Conservation (phyloP, 2,113 vertebrate genomes). For the Seriola rivoliana region DNA sequence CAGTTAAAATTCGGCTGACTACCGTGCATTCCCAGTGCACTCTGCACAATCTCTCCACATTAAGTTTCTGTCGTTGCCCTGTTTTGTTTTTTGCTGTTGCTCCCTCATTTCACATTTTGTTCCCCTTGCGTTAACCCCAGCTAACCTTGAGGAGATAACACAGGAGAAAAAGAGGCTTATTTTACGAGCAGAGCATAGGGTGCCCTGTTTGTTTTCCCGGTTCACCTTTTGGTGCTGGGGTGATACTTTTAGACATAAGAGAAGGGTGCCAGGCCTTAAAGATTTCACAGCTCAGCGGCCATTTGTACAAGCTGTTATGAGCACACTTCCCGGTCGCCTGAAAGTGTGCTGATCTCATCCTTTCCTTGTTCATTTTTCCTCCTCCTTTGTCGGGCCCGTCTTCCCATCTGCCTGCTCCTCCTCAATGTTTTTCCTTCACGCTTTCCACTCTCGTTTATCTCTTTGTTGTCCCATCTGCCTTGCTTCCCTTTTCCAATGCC, state of each 20-base stretch:
- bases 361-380: neutral
- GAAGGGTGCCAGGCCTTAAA: conserved; percentile 60
- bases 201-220: conserved; percentile 62
- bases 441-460: conserved; percentile 19
- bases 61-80: conserved; percentile 13
- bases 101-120: neutral
- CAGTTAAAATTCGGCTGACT: conserved; percentile 63
- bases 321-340: conserved; percentile 30
- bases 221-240: conserved; percentile 52
- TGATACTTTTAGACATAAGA: conserved; percentile 63
- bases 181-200: conserved; percentile 27
- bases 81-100: neutral
- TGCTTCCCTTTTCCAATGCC: neutral
- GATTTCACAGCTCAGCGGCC: conserved; percentile 65
- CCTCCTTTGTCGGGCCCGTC: neutral
- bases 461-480: conserved; percentile 30
- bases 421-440: too few relatives aligned
- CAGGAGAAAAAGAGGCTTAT: conserved; percentile 19
- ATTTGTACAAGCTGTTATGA: conserved; percentile 56
- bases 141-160: conserved; percentile 32
- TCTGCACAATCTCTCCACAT: conserved; percentile 35
- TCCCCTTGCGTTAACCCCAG: conserved; percentile 10
- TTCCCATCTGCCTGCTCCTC: too few relatives aligned
- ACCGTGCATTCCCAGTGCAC: conserved; percentile 39
- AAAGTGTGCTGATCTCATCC: conserved; percentile 21